These are phyloP conservation scores for Pogona vitticeps DNA, from an alignment of 2,113 vertebrate genomes.

Conservation along the genomic window DNA sequence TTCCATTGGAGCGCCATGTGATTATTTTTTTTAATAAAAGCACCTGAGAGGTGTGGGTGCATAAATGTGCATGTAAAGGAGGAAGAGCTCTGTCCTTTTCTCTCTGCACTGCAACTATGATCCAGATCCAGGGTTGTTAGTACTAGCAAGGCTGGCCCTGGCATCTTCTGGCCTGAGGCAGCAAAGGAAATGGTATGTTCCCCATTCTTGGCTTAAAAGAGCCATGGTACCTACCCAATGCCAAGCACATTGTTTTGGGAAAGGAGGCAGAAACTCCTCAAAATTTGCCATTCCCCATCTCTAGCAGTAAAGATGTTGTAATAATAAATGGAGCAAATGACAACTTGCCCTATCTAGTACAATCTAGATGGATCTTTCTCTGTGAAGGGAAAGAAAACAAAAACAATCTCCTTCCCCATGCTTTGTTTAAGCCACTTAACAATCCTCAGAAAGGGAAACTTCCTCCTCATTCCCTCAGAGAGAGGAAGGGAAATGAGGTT, in stretches of 20 bases:
- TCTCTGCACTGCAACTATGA: not conserved
- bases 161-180: not conserved
- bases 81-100: not conserved
- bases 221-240: not conserved
- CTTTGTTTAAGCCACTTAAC: too few relatives aligned
- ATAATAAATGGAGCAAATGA: not conserved
- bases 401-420: too few relatives aligned
- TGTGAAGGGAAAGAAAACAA: too few relatives aligned
- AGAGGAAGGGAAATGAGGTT: too few relatives aligned
- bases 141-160: not conserved
- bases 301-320: not conserved
- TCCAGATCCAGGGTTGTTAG: not conserved
- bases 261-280: not conserved
- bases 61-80: not conserved
- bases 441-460: not conserved
- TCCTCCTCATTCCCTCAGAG: too few relatives aligned
- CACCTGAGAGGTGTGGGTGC: too few relatives aligned
- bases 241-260: not conserved
- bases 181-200: not conserved
- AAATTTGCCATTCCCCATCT: not conserved
- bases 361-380: not conserved
- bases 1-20: not conserved
- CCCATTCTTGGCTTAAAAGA: not conserved
- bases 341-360: not conserved
- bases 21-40: not conserved